Evolutionary conservation across 2,113 vertebrate species (phyloP).

Genomic region (Chamaetylas fuelleborni): DNA sequence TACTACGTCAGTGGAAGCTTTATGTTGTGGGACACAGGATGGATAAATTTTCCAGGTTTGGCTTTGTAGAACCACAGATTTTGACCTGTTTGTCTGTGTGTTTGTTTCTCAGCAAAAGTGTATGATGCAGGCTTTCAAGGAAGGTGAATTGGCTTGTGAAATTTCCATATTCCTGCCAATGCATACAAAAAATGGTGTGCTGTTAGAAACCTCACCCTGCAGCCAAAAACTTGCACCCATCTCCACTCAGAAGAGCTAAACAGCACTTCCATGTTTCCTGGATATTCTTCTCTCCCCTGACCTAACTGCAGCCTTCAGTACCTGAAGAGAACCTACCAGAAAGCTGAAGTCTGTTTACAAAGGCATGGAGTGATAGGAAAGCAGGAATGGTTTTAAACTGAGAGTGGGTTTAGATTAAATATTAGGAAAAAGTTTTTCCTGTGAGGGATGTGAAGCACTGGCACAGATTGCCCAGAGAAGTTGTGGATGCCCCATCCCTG

Average conservation of each 20-base stretch:
- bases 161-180: neutral
- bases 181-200: neutral
- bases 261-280: neutral
- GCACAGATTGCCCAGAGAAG: neutral
- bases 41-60: neutral
- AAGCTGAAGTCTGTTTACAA: neutral
- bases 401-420: neutral
- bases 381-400: neutral
- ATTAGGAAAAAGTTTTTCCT: neutral
- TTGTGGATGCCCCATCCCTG: neutral
- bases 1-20: neutral
- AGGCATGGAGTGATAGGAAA: neutral
- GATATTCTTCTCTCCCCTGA: neutral
- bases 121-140: neutral
- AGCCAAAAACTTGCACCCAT: neutral
- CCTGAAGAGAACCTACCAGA: neutral
- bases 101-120: neutral
- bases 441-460: neutral
- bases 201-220: neutral
- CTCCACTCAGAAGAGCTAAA: neutral
- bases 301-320: neutral
- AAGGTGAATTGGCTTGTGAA: neutral
- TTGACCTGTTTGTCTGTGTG: neutral
- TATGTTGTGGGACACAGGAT: neutral
- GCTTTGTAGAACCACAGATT: neutral